These are phyloP conservation scores for Albula glossodonta DNA, from an alignment of 2,113 vertebrate species.

Conservation along the genomic window DNA sequence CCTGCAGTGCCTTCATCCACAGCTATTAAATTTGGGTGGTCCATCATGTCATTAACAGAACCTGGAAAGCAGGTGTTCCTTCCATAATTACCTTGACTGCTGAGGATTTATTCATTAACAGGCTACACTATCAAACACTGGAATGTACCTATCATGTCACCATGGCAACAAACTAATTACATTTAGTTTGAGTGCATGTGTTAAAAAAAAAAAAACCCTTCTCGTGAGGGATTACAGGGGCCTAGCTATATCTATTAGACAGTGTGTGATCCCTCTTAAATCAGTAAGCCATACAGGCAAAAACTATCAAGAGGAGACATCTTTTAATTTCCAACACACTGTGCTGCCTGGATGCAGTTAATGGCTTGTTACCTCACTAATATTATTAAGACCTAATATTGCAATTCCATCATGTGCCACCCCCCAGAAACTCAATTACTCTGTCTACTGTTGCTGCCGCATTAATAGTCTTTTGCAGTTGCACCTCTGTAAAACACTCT, in stretches of 20 bases:
- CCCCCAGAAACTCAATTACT: constrained; percentile 6
- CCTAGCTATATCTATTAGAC: background rate
- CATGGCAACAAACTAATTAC: constrained; percentile 19
- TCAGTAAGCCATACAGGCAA: background rate
- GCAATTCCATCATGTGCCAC: background rate
- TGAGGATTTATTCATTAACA: background rate
- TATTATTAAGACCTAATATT: constrained; percentile 13
- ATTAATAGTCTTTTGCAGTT: constrained; percentile 8
- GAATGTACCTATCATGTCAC: constrained; percentile 12
- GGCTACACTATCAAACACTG: background rate
- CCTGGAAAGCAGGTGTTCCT: background rate
- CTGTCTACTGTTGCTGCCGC: background rate
- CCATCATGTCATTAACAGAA: background rate
- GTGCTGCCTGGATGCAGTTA: background rate
- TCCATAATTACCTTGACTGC: background rate
- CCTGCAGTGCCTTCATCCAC: background rate
- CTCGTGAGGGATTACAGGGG: background rate
- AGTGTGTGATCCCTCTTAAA: background rate
- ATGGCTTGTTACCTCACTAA: constrained; percentile 20
- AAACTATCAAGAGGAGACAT: constrained; percentile 1
- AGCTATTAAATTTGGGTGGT: background rate
- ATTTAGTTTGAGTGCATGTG: background rate
- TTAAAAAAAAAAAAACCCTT: background rate
- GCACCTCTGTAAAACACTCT: background rate
- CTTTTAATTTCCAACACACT: background rate